Conservation (phyloP, 2,888 invertebrate species). For the Microdon myrmicae region DNA sequence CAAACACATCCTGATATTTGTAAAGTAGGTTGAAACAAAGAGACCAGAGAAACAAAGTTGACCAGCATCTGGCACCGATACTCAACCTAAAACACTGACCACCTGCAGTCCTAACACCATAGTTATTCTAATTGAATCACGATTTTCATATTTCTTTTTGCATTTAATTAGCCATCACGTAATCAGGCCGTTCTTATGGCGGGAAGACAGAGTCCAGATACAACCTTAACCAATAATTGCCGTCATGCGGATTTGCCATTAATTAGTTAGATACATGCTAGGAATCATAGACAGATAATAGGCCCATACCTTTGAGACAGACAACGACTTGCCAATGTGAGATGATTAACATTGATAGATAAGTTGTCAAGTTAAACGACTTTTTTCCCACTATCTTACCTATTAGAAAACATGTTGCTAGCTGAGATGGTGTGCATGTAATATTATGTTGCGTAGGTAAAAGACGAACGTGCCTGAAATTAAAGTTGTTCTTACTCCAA, state of each 20-base stretch:
- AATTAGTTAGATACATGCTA: slow-evolving; percentile 6
- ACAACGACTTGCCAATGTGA: slow-evolving; percentile 45
- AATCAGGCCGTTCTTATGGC: too few relatives aligned
- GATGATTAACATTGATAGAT: slow-evolving; percentile 53
- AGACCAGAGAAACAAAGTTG: slow-evolving; percentile 4
- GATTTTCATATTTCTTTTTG: slow-evolving; percentile 36
- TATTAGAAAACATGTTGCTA: slow-evolving; percentile 16
- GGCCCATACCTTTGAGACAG: slow-evolving; percentile 22
- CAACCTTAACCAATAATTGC: slow-evolving; percentile 25
- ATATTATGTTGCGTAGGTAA: background rate
- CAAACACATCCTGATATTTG: slow-evolving; percentile 22
- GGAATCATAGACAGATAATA: background rate
- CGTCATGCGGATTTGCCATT: slow-evolving; percentile 42
- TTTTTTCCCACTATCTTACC: slow-evolving; percentile 25
- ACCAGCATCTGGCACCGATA: slow-evolving; percentile 10
- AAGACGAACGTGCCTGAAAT: slow-evolving; percentile 3
- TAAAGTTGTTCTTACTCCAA: slow-evolving; percentile 3
- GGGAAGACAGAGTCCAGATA: slow-evolving; percentile 1
- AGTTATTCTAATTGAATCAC: slow-evolving; percentile 44
- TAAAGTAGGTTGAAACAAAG: background rate
- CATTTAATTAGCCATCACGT: slow-evolving; percentile 32
- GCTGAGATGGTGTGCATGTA: background rate
- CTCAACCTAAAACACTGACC: slow-evolving; percentile 13
- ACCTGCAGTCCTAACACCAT: slow-evolving; percentile 21
- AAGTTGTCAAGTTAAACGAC: slow-evolving; percentile 32